phyloP scores from a whole-genome alignment of 2,113 vertebrate genomes.

The Pimephales promelas region DNA sequence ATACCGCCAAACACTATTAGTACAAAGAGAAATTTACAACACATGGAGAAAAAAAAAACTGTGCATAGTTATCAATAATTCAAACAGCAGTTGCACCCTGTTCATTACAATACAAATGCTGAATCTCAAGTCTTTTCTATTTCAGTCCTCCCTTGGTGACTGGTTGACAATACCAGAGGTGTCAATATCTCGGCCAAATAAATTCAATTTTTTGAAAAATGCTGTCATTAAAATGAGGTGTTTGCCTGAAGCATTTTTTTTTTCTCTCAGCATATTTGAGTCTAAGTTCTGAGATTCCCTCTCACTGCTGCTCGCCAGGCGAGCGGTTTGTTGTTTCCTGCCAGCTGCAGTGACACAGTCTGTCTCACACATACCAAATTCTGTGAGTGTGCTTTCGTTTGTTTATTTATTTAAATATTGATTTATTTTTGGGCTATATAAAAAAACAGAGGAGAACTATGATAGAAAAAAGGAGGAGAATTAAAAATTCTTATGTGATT shows the following conservation, averaged over 20 bases:
- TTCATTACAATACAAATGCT: background rate
- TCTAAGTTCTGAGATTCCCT: conserved; percentile 42
- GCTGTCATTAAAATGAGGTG: conserved; percentile 17
- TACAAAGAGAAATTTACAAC: background rate
- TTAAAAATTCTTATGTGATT: background rate
- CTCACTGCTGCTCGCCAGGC: conserved; percentile 21
- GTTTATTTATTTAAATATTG: conserved; percentile 2
- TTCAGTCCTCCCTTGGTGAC: background rate
- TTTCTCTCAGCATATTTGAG: conserved; percentile 23
- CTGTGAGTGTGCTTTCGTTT: conserved; percentile 25
- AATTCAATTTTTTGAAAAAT: background rate
- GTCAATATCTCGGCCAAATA: conserved; percentile 6
- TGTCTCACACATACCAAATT: conserved; percentile 33
- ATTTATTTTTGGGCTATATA: background rate
- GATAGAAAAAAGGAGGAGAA: background rate
- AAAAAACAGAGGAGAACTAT: background rate
- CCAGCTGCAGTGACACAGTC: conserved; percentile 41
- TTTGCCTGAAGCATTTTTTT: background rate
- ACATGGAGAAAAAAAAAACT: background rate
- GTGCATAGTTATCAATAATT: conserved; percentile 4
- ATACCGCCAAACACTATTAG: background rate
- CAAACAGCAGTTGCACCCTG: background rate
- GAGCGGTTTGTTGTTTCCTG: conserved; percentile 33
- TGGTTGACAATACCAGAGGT: background rate
- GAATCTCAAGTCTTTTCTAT: background rate